Conservation (phyloP, 2,113 vertebrate species). For the Misgurnus mizolepis region DNA sequence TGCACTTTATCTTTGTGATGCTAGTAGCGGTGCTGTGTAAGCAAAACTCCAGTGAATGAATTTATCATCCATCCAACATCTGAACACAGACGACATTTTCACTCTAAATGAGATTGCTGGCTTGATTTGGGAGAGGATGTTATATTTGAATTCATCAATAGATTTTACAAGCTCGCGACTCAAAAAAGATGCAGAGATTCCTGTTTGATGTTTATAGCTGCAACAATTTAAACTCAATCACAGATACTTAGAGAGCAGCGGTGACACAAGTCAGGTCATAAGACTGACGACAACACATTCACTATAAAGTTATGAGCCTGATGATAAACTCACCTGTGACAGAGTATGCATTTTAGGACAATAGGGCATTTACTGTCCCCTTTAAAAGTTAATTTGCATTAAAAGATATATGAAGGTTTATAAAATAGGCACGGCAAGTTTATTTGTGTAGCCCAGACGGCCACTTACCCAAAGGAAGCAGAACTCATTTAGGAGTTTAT, state of each 20-base stretch:
- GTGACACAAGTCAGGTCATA: background rate
- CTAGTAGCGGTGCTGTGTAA: slow-evolving; percentile 9
- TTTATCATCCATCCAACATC: background rate
- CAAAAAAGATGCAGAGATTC: background rate
- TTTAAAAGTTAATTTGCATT: no score
- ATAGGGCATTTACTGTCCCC: background rate
- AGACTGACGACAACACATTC: slow-evolving; percentile 7
- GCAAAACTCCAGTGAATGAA: background rate
- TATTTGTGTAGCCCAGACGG: no score
- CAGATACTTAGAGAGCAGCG: background rate
- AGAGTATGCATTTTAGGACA: slow-evolving; percentile 7
- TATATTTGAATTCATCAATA: slow-evolving; percentile 12
- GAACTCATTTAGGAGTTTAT: no score
- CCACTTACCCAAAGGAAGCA: no score
- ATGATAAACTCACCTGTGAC: background rate
- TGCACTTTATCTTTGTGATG: background rate
- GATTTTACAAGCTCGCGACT: slow-evolving; percentile 16
- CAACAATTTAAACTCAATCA: slow-evolving; percentile 32
- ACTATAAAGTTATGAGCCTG: background rate
- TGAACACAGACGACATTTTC: slow-evolving; percentile 14
- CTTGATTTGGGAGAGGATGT: slow-evolving; percentile 26
- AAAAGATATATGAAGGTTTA: no score
- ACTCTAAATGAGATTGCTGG: slow-evolving; percentile 31
- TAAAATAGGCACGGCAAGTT: no score
- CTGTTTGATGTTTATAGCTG: background rate